Percentiles rank a stretch among this genome's conserved stretches.
These are phyloP conservation scores for Agonum fuliginosum DNA, from an alignment of 2,888 invertebrate species.

Conservation along the genomic window DNA sequence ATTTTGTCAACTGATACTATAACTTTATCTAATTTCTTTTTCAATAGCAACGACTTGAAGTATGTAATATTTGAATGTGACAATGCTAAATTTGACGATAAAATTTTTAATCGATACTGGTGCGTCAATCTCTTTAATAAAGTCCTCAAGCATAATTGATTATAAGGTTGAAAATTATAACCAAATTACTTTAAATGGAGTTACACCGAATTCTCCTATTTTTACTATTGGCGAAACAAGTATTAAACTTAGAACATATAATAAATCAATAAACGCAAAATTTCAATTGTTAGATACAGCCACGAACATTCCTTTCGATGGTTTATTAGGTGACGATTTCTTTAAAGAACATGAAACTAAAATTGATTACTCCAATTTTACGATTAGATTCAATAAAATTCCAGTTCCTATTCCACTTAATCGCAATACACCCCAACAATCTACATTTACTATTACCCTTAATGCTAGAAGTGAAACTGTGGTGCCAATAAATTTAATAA, in stretches of 20 bases:
- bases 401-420: conserved; percentile 6
- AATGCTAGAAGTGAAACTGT: conserved; percentile 29
- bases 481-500: conserved; percentile 11
- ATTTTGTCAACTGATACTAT: background rate
- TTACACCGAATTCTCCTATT: conserved; percentile 7
- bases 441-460: background rate
- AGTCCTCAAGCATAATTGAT: conserved; percentile 1
- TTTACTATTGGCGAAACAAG: conserved; percentile 4
- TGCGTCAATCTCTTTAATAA: conserved; percentile 12
- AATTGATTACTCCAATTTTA: conserved; percentile 12
- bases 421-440: conserved; percentile 9
- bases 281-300: conserved; percentile 23
- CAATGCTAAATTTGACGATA: background rate
- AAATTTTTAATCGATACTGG: conserved; percentile 31
- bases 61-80: conserved; percentile 5
- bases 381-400: background rate
- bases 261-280: conserved; percentile 6
- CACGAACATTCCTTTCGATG: conserved; percentile 33
- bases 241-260: background rate
- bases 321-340: conserved; percentile 27
- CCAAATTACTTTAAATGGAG: conserved; percentile 9
- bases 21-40: background rate
- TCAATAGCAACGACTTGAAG: conserved; percentile 2
- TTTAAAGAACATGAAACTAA: conserved; percentile 5
- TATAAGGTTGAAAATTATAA: conserved; percentile 1